These are phyloP conservation scores for Drosophila ananassae DNA, from an alignment of 1,140 invertebrate genomes.

Conservation along the genomic window DNA sequence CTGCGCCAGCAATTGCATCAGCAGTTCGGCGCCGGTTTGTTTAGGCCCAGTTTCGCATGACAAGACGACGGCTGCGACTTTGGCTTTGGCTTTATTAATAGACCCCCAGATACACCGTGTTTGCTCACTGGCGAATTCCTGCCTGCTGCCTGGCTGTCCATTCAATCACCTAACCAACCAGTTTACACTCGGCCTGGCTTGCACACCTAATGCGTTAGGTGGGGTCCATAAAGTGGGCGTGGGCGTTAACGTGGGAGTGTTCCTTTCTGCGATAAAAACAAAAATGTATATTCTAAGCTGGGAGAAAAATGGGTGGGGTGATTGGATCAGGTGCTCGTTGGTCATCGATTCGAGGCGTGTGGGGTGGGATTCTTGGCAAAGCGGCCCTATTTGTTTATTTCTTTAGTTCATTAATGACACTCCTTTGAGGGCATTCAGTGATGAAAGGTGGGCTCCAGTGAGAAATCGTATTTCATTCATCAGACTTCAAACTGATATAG, in stretches of 20 bases:
- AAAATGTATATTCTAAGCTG: not conserved
- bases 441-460: no score
- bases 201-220: conserved; percentile 38
- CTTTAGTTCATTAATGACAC: conserved; percentile 12
- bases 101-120: conserved; percentile 14
- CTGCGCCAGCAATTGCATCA: conserved; percentile 24
- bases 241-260: conserved; percentile 28
- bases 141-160: conserved; percentile 16
- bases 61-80: conserved; percentile 8
- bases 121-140: conserved; percentile 15
- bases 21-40: conserved; percentile 4
- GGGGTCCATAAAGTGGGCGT: conserved; percentile 21
- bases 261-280: conserved; percentile 19
- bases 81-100: conserved; percentile 43
- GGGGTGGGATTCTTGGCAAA: not conserved
- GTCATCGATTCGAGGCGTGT: not conserved
- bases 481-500: not conserved
- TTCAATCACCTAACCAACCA: conserved; percentile 54
- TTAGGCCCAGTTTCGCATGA: conserved; percentile 35
- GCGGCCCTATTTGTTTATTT: conserved; percentile 10
- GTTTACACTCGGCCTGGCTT: conserved; percentile 56
- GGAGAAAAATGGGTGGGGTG: conserved; percentile 9
- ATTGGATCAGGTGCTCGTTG: conserved; percentile 10
- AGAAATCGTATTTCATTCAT: not conserved
- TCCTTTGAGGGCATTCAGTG: conserved; percentile 1